phyloP scores from a whole-genome alignment of 2,888 invertebrate species.

The Rhagonycha lutea region DNA sequence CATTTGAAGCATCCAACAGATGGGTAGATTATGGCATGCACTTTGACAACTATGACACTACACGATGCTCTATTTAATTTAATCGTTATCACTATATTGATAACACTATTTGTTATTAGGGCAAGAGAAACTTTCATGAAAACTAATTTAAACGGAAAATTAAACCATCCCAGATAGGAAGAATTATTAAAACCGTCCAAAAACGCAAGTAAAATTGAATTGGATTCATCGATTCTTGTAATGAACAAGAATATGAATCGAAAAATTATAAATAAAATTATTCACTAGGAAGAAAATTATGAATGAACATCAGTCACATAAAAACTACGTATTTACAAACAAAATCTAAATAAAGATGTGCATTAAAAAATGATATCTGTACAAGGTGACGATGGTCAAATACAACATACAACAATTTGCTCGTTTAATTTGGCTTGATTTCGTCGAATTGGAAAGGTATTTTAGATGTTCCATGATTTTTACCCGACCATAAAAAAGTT shows the following conservation, averaged over 20 bases:
- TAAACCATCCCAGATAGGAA: neutral
- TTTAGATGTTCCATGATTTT: too few relatives aligned
- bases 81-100: constrained; percentile 3
- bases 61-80: constrained; percentile 4
- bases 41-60: constrained; percentile 1
- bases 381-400: neutral
- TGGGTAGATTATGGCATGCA: constrained; percentile 1
- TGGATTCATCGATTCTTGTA: too few relatives aligned
- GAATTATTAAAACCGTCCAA: neutral
- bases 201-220: neutral
- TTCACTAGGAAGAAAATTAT: neutral
- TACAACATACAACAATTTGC: neutral
- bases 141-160: neutral
- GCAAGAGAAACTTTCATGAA: neutral
- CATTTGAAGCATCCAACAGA: neutral
- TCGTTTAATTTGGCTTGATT: too few relatives aligned
- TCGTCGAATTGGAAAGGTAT: too few relatives aligned
- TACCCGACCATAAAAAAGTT: too few relatives aligned
- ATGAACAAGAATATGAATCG: neutral
- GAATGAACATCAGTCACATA: neutral
- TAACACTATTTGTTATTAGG: constrained; percentile 10
- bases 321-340: neutral
- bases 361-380: neutral
- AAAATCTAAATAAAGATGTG: neutral
- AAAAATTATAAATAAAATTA: neutral